These are phyloP conservation scores for Bungarus multicinctus DNA, from an alignment of 2,113 vertebrate genomes.

Conservation along the genomic window DNA sequence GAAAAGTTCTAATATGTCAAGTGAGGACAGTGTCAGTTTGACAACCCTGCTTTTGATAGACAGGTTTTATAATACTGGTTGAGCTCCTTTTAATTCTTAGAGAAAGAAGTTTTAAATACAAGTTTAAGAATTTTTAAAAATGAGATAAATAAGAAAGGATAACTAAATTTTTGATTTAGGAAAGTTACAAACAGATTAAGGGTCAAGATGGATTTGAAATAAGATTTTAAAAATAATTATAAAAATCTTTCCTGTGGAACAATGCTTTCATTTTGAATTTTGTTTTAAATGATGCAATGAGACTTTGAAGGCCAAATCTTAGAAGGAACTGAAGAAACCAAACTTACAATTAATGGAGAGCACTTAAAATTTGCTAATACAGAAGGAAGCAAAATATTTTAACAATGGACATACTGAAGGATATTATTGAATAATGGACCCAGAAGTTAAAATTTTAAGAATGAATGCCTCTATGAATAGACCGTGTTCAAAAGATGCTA, in stretches of 20 bases:
- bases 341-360: too few relatives aligned
- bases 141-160: neutral
- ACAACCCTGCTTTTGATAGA: neutral
- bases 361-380: too few relatives aligned
- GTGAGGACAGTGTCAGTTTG: too few relatives aligned
- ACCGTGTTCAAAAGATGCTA: too few relatives aligned
- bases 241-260: too few relatives aligned
- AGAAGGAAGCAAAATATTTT: too few relatives aligned
- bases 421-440: too few relatives aligned
- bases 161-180: neutral
- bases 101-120: neutral
- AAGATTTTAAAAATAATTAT: neutral
- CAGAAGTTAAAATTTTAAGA: too few relatives aligned
- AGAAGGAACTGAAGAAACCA: neutral
- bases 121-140: neutral
- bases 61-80: neutral
- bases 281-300: neutral
- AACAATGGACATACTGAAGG: too few relatives aligned
- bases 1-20: too few relatives aligned
- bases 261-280: neutral
- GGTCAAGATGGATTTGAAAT: neutral
- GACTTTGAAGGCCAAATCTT: neutral
- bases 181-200: neutral
- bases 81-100: neutral
- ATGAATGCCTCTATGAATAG: too few relatives aligned